phyloP scores from a whole-genome alignment of 2,797 vertebrate species.

The Coracias cyanogaster region DNA sequence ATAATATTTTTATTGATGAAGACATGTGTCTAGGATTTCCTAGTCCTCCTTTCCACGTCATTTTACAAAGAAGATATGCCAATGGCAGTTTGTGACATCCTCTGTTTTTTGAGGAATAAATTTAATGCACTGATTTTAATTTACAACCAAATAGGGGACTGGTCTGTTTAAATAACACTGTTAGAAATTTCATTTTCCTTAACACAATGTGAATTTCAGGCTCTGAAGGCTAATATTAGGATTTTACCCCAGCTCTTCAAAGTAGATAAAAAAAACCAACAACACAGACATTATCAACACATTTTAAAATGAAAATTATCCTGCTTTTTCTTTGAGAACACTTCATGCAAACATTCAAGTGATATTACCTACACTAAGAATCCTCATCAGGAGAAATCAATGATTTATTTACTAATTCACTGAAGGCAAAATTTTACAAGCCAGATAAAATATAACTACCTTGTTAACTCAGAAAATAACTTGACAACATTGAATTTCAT shows the following conservation, averaged over 20 bases:
- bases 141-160: not conserved
- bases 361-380: conserved; percentile 51
- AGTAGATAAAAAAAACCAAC: not conserved
- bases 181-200: conserved; percentile 9
- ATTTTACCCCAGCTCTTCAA: not conserved
- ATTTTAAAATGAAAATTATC: conserved; percentile 56
- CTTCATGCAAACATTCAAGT: conserved; percentile 59
- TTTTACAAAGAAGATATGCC: not conserved
- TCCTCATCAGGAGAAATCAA: conserved; percentile 56
- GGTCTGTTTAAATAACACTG: not conserved
- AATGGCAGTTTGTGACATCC: not conserved
- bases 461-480: conserved; percentile 63
- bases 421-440: conserved; percentile 66
- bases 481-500: conserved; percentile 25
- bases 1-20: not conserved
- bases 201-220: conserved; percentile 27
- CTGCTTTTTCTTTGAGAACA: conserved; percentile 58
- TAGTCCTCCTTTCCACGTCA: not conserved
- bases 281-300: conserved; percentile 13
- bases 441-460: conserved; percentile 58
- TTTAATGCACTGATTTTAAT: not conserved
- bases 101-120: conserved; percentile 19
- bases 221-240: not conserved
- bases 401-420: conserved; percentile 63
- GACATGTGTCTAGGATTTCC: not conserved